Conservation (phyloP, 2,113 vertebrate species). For the Panthera leo region DNA sequence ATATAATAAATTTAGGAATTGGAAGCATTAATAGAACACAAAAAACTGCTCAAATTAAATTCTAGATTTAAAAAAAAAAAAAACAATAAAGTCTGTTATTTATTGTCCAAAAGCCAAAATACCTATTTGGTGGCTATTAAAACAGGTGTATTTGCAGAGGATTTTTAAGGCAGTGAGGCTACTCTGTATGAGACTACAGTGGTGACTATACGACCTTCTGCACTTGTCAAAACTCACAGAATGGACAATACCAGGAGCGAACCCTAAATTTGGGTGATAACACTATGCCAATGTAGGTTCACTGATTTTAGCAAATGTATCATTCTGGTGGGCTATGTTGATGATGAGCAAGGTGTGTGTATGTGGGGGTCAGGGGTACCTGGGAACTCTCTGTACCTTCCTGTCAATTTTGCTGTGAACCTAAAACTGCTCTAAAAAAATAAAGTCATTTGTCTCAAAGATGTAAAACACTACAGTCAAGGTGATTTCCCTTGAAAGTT, state of each 20-base stretch:
- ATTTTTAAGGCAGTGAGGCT: constrained; percentile 4
- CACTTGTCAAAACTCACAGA: neutral
- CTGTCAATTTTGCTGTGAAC: neutral
- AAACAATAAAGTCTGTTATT: constrained; percentile 12
- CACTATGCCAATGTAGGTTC: neutral
- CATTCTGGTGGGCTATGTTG: neutral
- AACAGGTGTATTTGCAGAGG: neutral
- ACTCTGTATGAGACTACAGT: neutral
- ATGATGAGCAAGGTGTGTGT: neutral
- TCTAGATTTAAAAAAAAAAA: neutral
- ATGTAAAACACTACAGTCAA: neutral
- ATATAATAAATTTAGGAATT: constrained; percentile 32
- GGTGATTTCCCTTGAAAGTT: neutral
- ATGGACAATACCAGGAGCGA: neutral
- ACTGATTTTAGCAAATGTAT: neutral
- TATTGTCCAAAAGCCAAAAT: constrained; percentile 18
- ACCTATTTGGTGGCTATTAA: neutral
- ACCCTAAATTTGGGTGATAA: neutral
- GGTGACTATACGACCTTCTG: neutral
- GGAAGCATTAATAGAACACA: constrained; percentile 29
- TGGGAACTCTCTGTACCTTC: neutral
- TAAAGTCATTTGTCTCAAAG: neutral
- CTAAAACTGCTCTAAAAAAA: constrained; percentile 10
- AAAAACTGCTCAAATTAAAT: constrained; percentile 23
- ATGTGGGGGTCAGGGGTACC: neutral